Base-by-base conservation (phyloP, 2,888 invertebrate genomes). In the Chrysina gloriosa region DNA sequence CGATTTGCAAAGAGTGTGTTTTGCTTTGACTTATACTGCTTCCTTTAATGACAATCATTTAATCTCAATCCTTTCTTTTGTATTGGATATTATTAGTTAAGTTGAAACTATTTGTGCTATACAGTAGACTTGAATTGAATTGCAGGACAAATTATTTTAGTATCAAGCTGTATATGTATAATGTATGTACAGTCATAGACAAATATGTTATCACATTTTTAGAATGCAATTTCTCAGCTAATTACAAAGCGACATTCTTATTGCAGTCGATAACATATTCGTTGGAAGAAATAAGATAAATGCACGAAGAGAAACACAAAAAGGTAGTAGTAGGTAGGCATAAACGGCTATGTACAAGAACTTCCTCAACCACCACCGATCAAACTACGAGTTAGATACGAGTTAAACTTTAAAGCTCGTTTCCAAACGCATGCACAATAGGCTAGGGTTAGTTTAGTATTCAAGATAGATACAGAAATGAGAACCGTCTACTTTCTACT, bases 401-500 rank as follows among this genome's bases (percentile, higher is more conserved):
- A 36, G 50, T 61, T 61, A 63, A 27, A 47, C 25, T 61, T 9
- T 63, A 9, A 66, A 66, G 66, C 66, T n/a, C 16, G 19, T 56
- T 29, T 56, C 19, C 58, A 58, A 50, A 52, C 21, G 14, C 47
- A 58, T 48, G 56, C 63, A 67, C 21, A 67, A 34, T 25, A 39
- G 25, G 31, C 23, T 31, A 42, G 14, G 36, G 14, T 42, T 27
- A 50, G 67, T 61, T 29, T 54, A 31, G 36, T 42, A 27, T 29
- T 39, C 36, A 19, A 21, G 9, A 48, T 19, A 63, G 39, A 42
- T 47, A 56, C 31, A 42, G 16, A n/a, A 19, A 47, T 29, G 54
- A 52, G 45, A 52, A 63, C 50, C 54, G 63, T 68, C 67, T 68
- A 68, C 67, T 68, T 68, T 68, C 67, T 68, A 68, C 67, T 67